A percentile compares a stretch with the other conserved stretches of the same genome.
Conservation (phyloP, 1,140 invertebrate species). For the Sogatella furcifera region DNA sequence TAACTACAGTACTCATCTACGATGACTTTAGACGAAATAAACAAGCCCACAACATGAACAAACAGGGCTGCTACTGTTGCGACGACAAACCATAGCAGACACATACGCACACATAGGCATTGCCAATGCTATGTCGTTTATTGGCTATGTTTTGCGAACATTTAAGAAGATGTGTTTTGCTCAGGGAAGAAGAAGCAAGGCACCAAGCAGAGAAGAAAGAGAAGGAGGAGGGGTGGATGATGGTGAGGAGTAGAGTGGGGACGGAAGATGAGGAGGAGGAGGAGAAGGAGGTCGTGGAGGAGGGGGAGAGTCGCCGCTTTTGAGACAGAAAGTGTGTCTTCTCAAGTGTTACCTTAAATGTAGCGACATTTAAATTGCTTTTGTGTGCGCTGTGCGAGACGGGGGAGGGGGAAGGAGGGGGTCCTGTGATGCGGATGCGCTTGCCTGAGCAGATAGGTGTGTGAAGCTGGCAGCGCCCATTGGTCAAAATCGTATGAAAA, state of each 20-base stretch:
- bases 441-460: background rate
- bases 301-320: background rate
- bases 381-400: background rate
- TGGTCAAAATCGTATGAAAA: no score
- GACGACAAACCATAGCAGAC: no score
- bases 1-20: no score
- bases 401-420: background rate
- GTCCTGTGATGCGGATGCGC: background rate
- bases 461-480: no score
- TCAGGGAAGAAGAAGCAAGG: background rate
- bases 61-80: no score
- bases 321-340: constrained; percentile 2
- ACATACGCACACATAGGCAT: no score
- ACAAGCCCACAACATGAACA: no score
- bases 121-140: no score
- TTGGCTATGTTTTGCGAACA: no score
- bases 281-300: background rate
- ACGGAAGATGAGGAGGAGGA: background rate
- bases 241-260: background rate
- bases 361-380: constrained; percentile 3
- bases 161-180: background rate
- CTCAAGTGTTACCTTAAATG: constrained; percentile 2
- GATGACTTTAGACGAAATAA: no score
- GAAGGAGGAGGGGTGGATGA: no score
- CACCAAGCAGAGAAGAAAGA: no score